Percentiles rank a stretch among this genome's conserved stretches.
These are phyloP conservation scores for Pangasianodon gigas DNA, from an alignment of 2,113 vertebrate species.

Conservation along the genomic window DNA sequence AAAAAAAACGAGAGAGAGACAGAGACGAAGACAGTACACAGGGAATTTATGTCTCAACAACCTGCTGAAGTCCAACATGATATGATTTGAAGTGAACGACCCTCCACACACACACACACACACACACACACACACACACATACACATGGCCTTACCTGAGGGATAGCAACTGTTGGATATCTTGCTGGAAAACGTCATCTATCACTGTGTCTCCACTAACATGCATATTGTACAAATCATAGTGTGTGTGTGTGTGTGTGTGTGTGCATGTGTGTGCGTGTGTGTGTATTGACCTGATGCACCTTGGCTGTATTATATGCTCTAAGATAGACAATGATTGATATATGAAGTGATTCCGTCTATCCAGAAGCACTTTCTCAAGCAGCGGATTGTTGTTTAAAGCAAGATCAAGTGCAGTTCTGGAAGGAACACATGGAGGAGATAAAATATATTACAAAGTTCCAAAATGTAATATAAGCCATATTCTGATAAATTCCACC, in stretches of 20 bases:
- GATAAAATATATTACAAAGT: not conserved
- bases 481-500: not conserved
- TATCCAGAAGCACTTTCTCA: constrained; percentile 43
- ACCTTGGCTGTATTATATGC: constrained; percentile 40
- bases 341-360: constrained; percentile 49
- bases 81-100: constrained; percentile 50
- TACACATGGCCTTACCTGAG: constrained; percentile 22
- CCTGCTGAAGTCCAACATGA: constrained; percentile 50
- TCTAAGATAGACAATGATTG: constrained; percentile 51
- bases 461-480: not conserved
- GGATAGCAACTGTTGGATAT: constrained; percentile 38
- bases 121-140: constrained; percentile 34
- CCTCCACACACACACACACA: constrained; percentile 19
- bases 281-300: constrained; percentile 30
- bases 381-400: constrained; percentile 38
- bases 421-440: not conserved
- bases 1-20: constrained; percentile 37
- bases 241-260: constrained; percentile 37
- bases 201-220: constrained; percentile 48
- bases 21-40: constrained; percentile 9
- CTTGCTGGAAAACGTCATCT: constrained; percentile 63
- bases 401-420: not conserved
- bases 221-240: constrained; percentile 58
- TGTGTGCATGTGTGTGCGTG: constrained; percentile 28
- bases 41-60: constrained; percentile 37